Evolutionary conservation across 2,888 invertebrate genomes (phyloP).

Genomic region (Drosophila neutralis): DNA sequence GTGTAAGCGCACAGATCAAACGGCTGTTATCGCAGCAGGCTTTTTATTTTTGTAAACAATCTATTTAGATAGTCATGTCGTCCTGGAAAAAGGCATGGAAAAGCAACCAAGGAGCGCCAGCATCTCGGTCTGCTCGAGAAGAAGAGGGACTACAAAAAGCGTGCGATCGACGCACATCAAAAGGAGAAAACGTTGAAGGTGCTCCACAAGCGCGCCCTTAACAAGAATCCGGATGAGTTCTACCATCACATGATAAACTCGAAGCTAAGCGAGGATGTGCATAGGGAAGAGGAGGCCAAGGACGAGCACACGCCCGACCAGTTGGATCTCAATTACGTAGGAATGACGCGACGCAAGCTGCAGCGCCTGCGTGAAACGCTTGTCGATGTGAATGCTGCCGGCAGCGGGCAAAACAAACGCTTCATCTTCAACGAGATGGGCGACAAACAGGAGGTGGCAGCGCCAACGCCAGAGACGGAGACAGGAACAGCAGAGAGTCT

Average conservation of each 20-base stretch:
- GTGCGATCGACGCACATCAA: constrained; percentile 92
- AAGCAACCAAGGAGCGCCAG: constrained; percentile 89
- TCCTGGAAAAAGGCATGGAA: constrained; percentile 96
- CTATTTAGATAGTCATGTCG: constrained; percentile 88
- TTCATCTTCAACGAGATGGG: constrained; percentile 92
- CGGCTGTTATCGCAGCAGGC: constrained; percentile 15
- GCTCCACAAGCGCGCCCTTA: constrained; percentile 92
- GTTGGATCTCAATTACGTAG: constrained; percentile 94
- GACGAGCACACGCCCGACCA: constrained; percentile 93
- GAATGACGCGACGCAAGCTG: constrained; percentile 91
- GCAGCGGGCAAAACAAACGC: constrained; percentile 89
- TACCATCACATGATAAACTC: constrained; percentile 99
- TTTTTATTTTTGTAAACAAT: constrained; percentile 42
- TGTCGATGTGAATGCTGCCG: constrained; percentile 91
- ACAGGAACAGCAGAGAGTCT: constrained; percentile 86
- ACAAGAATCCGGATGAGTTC: constrained; percentile 99
- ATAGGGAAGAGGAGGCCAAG: constrained; percentile 89
- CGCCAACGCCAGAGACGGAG: constrained; percentile 85
- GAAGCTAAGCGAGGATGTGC: constrained; percentile 87
- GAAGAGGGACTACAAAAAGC: constrained; percentile 93
- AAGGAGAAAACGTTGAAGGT: constrained; percentile 93
- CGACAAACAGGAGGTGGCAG: background rate
- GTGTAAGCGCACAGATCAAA: background rate
- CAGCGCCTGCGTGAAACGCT: constrained; percentile 89
- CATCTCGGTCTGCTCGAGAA: constrained; percentile 94